Conservation (phyloP, 2,888 invertebrate species). For the Apoderus coryli region DNA sequence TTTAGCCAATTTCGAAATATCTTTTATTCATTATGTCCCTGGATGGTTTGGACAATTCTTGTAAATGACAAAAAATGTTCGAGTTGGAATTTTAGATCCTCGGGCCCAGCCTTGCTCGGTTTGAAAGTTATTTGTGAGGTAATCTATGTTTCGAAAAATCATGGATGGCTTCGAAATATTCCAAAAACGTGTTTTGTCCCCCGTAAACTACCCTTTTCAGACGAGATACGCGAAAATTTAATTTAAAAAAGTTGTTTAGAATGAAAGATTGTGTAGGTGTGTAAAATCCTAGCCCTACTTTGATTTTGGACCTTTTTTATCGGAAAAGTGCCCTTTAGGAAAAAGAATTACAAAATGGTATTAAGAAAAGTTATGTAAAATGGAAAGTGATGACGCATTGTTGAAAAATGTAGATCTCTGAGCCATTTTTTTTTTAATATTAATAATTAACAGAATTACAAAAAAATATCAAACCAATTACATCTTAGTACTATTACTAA, state of each 20-base stretch:
- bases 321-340: too few species aligned
- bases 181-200: background rate
- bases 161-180: background rate
- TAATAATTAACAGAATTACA: too few species aligned
- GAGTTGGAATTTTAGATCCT: background rate
- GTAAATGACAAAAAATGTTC: constrained; percentile 26
- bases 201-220: background rate
- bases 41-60: constrained; percentile 1
- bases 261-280: background rate
- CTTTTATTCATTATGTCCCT: background rate
- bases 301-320: too few species aligned
- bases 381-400: too few species aligned
- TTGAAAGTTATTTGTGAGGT: constrained; percentile 1
- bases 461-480: too few species aligned
- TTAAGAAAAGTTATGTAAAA: too few species aligned
- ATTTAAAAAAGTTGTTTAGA: constrained; percentile 1
- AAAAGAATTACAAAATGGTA: too few species aligned
- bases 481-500: too few species aligned
- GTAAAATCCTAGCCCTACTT: too few species aligned
- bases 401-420: too few species aligned
- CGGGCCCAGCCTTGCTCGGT: constrained; percentile 37
- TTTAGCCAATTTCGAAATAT: constrained; percentile 48
- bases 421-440: too few species aligned
- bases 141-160: constrained; percentile 1
- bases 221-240: constrained; percentile 15